These are phyloP conservation scores for Hestina assimilis DNA, from an alignment of 1,140 invertebrate species.

Conservation along the genomic window DNA sequence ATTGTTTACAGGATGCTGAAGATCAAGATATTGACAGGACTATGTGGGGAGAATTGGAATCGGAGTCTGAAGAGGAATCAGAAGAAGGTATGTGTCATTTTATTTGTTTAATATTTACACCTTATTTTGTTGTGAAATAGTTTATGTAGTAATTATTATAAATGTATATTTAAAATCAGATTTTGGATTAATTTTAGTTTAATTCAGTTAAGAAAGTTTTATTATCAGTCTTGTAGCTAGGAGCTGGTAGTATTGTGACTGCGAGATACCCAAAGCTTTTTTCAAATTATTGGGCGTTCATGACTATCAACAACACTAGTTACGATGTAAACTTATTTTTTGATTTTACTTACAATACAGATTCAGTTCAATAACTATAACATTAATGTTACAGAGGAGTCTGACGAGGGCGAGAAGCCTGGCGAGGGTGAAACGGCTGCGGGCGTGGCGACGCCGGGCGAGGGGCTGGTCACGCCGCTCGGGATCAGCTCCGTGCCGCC, in stretches of 20 bases:
- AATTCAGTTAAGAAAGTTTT: too few species aligned
- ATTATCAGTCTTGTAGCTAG: too few species aligned
- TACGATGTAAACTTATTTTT: too few species aligned
- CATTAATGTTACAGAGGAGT: slow-evolving; percentile 63
- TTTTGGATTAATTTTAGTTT: too few species aligned
- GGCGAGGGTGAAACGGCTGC: slow-evolving; percentile 85
- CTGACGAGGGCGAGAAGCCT: slow-evolving; percentile 82
- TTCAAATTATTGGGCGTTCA: too few species aligned
- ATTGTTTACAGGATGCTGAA: slow-evolving; percentile 81
- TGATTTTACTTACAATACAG: too few species aligned
- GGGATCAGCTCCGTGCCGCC: slow-evolving; percentile 96
- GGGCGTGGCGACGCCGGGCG: slow-evolving; percentile 88
- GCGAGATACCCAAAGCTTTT: too few species aligned
- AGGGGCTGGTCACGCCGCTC: slow-evolving; percentile 96
- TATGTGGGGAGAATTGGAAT: slow-evolving; percentile 98
- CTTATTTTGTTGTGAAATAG: slow-evolving; percentile 1
- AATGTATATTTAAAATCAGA: not conserved
- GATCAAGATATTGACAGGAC: slow-evolving; percentile 95
- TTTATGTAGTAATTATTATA: not conserved
- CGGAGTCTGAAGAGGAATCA: slow-evolving; percentile 95
- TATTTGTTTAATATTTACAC: slow-evolving; percentile 29
- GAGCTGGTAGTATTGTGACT: too few species aligned
- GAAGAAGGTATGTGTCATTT: slow-evolving; percentile 84
- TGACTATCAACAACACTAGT: too few species aligned
- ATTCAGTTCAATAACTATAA: too few species aligned